Percentiles rank a stretch among this genome's conserved stretches.
phyloP scores from a whole-genome alignment of 2,888 invertebrate species.

The Nasonovia ribisnigri region DNA sequence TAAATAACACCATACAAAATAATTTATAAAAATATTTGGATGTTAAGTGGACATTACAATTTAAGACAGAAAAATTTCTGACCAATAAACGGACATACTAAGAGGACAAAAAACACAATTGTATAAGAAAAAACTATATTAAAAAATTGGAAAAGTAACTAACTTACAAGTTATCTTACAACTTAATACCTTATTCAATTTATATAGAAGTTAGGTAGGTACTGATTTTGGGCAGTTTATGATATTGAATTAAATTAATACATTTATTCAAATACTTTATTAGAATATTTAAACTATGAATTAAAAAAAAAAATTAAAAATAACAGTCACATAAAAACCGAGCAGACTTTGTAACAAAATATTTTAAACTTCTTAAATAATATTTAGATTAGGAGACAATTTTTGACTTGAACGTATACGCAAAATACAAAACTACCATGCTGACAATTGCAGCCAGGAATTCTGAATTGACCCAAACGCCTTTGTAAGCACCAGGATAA shows the following conservation, averaged over 20 bases:
- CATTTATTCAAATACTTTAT: not conserved
- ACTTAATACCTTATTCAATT: not conserved
- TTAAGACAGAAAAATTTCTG: not conserved
- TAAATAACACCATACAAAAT: not conserved
- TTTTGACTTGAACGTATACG: slow-evolving; percentile 86
- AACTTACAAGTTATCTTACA: not conserved
- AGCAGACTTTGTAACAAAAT: slow-evolving; percentile 47
- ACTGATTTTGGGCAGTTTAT: not conserved
- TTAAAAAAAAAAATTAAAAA: slow-evolving; percentile 32
- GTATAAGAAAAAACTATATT: not conserved
- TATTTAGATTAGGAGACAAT: slow-evolving; percentile 73
- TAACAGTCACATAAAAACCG: slow-evolving; percentile 9
- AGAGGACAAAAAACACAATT: not conserved
- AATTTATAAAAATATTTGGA: not conserved
- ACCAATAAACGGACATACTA: not conserved
- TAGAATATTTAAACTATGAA: not conserved
- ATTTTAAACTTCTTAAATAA: slow-evolving; percentile 71
- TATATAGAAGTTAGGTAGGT: not conserved
- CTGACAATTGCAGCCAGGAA: slow-evolving; percentile 86
- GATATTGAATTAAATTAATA: not conserved
- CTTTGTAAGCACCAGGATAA: slow-evolving; percentile 87
- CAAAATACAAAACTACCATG: slow-evolving; percentile 84
- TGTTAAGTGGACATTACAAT: not conserved
- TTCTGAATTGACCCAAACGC: slow-evolving; percentile 94
- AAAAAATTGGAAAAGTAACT: not conserved